Evolutionary conservation across 2,113 vertebrate genomes (phyloP).

Genomic region (Progne subis): DNA sequence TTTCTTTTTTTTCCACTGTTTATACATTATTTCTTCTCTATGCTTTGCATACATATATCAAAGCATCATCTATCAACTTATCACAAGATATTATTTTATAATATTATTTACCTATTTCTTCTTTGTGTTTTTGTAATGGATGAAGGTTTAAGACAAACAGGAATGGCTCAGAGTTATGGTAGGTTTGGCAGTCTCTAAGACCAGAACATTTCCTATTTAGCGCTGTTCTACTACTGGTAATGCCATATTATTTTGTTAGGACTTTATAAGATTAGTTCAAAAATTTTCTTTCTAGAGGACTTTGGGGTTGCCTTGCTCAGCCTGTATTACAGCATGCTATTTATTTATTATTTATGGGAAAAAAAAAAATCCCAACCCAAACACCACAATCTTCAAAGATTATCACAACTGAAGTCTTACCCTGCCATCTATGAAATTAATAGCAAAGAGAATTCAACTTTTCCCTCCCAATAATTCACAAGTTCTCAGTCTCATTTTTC

Average conservation of each 20-base stretch:
- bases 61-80: not conserved
- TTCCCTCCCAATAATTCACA: not conserved
- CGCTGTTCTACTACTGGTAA: not conserved
- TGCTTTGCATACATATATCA: not conserved
- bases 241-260: not conserved
- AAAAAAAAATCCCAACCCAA: not conserved
- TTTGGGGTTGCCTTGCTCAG: not conserved
- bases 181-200: not conserved
- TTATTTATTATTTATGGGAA: not conserved
- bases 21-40: not conserved
- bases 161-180: not conserved
- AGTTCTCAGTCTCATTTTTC: not conserved
- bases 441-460: not conserved
- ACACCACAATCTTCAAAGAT: not conserved
- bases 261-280: not conserved
- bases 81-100: not conserved
- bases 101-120: not conserved
- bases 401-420: not conserved
- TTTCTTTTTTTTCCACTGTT: not conserved
- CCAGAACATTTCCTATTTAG: not conserved
- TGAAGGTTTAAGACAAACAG: not conserved
- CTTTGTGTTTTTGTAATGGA: not conserved
- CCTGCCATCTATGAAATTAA: not conserved
- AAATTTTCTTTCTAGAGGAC: not conserved
- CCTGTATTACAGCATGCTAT: not conserved